phyloP scores from a whole-genome alignment of 2,113 vertebrate genomes.

The Thomomys bottae region DNA sequence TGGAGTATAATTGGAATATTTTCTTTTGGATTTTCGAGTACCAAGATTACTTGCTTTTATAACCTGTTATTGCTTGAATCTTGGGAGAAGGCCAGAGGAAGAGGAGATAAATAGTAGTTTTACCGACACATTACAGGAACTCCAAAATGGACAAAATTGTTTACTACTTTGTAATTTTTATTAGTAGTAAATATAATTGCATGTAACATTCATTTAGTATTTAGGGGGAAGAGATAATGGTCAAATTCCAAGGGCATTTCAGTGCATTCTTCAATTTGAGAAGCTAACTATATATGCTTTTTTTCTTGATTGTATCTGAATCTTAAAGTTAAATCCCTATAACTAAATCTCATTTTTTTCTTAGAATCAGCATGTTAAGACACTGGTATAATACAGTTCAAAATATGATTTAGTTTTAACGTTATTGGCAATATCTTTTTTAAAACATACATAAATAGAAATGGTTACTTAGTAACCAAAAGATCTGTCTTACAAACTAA shows the following conservation, averaged over 20 bases:
- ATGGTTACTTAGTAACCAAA: neutral
- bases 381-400: neutral
- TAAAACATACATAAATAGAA: neutral
- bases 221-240: neutral
- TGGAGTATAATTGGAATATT: neutral
- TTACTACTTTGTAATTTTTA: neutral
- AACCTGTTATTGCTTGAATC: neutral
- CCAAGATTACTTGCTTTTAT: neutral
- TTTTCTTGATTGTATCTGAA: no score
- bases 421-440: neutral
- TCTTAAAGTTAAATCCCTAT: neutral
- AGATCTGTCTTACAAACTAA: constrained; percentile 11
- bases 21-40: neutral
- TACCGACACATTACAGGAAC: neutral
- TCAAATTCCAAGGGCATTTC: constrained; percentile 27
- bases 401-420: constrained; percentile 34
- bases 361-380: neutral
- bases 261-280: constrained; percentile 22
- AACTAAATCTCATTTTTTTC: neutral
- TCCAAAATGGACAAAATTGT: neutral
- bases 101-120: neutral
- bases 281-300: neutral
- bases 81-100: neutral
- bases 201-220: neutral
- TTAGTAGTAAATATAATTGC: neutral